A percentile compares a stretch with the other conserved stretches of the same genome.
phyloP scores from a whole-genome alignment of 35 echinoderm and acorn worm genomes.

The Hemicentrotus pulcherrimus region DNA sequence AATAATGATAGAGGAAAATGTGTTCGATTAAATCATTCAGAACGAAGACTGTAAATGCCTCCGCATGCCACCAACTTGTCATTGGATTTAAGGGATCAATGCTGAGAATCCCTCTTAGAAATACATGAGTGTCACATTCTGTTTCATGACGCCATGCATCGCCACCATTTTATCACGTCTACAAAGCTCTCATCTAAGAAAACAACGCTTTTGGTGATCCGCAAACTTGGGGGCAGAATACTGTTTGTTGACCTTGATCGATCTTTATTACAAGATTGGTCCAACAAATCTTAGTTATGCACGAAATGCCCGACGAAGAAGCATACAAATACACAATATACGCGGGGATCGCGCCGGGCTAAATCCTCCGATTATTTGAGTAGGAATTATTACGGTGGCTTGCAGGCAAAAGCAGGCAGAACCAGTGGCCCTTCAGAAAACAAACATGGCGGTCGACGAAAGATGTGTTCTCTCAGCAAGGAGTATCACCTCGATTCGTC shows the following conservation, averaged over 20 bases:
- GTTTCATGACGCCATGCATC: not conserved
- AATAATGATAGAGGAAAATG: not conserved
- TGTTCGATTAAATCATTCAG: not conserved
- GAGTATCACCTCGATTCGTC: not conserved
- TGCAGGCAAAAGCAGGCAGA: not conserved
- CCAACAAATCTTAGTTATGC: conserved; percentile 18
- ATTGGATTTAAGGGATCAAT: not conserved
- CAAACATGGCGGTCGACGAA: conserved; percentile 18
- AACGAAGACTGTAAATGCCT: not conserved
- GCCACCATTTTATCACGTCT: not conserved
- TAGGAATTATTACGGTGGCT: not conserved
- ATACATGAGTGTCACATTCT: not conserved
- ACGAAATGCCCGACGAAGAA: not conserved
- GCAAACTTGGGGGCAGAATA: not conserved
- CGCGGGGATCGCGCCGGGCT: not conserved
- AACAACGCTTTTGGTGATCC: not conserved
- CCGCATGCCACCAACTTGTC: not conserved
- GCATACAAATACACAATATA: conserved; percentile 5
- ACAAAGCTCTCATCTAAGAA: conserved; percentile 11
- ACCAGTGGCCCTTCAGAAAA: not conserved
- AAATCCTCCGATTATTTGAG: conserved; percentile 18
- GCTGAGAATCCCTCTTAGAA: not conserved
- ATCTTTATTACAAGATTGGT: not conserved
- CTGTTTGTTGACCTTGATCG: not conserved
- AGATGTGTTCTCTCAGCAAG: not conserved